These are phyloP conservation scores for Diplazon laetatorius DNA, from an alignment of 2,888 invertebrate genomes.

Conservation along the genomic window DNA sequence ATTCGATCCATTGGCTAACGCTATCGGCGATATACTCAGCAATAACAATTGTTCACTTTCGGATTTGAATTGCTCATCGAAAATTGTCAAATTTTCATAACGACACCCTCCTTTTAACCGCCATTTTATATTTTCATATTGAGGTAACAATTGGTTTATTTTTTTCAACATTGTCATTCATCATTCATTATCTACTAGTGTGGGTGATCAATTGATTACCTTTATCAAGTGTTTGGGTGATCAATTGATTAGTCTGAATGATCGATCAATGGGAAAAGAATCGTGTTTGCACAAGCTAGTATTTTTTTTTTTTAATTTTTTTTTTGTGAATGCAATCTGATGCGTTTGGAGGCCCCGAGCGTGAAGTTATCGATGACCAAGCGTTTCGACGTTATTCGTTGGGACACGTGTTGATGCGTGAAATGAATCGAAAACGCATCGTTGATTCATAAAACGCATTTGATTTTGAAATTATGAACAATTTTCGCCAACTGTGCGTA, in stretches of 20 bases:
- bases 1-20: slow-evolving; percentile 56
- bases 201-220: too few relatives aligned
- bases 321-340: neutral
- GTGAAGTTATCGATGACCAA: slow-evolving; percentile 36
- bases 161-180: too few relatives aligned
- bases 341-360: slow-evolving; percentile 3
- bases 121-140: too few relatives aligned
- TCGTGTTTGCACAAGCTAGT: too few relatives aligned
- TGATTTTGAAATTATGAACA: slow-evolving; percentile 14
- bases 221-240: too few relatives aligned
- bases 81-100: slow-evolving; percentile 34
- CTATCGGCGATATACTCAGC: slow-evolving; percentile 34
- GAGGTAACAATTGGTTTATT: too few relatives aligned
- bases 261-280: too few relatives aligned
- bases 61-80: slow-evolving; percentile 57
- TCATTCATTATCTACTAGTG: too few relatives aligned
- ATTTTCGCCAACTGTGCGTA: slow-evolving; percentile 57
- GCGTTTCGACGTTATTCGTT: slow-evolving; percentile 16
- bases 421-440: slow-evolving; percentile 32
- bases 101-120: neutral
- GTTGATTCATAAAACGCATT: neutral
- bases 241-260: too few relatives aligned
- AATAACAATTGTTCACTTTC: slow-evolving; percentile 53
- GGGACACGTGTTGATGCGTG: neutral
- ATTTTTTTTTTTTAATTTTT: too few relatives aligned